These are phyloP conservation scores for Dipus sagitta DNA, from an alignment of 2,797 vertebrate species.

Conservation along the genomic window DNA sequence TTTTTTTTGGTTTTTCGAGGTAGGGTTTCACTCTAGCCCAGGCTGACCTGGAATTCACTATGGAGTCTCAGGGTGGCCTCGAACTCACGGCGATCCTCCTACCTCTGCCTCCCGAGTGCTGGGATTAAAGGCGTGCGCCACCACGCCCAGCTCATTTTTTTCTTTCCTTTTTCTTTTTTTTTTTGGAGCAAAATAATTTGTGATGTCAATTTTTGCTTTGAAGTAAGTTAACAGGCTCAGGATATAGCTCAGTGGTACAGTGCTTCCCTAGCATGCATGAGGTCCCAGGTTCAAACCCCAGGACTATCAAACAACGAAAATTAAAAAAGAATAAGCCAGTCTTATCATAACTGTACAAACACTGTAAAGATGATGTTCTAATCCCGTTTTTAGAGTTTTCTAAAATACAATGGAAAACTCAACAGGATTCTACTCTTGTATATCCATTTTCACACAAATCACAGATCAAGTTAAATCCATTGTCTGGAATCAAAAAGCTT, in stretches of 20 bases:
- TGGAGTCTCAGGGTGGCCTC: no score
- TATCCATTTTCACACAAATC: conserved; percentile 42
- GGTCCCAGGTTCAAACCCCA: neutral
- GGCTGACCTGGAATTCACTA: no score
- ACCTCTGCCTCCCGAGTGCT: no score
- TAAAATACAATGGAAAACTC: neutral
- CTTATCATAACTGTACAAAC: neutral
- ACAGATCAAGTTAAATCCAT: conserved; percentile 14
- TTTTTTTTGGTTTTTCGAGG: no score
- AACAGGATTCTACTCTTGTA: neutral
- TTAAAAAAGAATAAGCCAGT: neutral
- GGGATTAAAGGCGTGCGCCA: no score
- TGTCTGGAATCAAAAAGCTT: conserved; percentile 28
- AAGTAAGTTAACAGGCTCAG: neutral
- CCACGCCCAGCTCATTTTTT: no score
- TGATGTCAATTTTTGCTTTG: neutral
- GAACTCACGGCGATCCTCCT: no score
- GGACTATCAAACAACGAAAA: neutral
- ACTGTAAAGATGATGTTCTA: neutral
- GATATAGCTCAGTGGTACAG: neutral
- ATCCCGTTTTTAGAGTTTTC: neutral
- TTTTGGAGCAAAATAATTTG: conserved; percentile 49
- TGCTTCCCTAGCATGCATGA: neutral
- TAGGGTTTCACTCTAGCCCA: no score
- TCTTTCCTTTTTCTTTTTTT: no score